Base-by-base conservation (phyloP, 2,888 invertebrate species). In the Stomorhina lunata region DNA sequence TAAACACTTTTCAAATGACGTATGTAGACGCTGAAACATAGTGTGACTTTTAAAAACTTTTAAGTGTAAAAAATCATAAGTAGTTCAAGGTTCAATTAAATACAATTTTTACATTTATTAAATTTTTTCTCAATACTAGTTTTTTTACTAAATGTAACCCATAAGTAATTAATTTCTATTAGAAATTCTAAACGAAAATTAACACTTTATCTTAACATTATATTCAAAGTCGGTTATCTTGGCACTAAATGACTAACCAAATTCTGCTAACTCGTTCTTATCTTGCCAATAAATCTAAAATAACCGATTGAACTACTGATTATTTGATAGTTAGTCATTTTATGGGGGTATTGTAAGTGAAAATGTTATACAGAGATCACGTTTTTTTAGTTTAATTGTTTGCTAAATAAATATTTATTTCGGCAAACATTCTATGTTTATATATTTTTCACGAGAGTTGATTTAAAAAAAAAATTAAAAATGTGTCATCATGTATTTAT, bases 1-100 rank as follows among this genome's bases (percentile, higher is more conserved):
- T 17, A 34, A 50, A 15, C 48, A 6, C 50, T 50, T 65, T 65
- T 25, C 4, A 15, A 27, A 40, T 40, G 63, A 63, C 29, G 29
- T 37, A 10, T 4, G 2, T 55, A 53, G n/a, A 55, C 15, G 29
- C 37, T 37, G 3, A 1, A n/a, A 29, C n/a, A 59, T 45, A n/a
- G 34, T 15, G 32, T 34, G 34, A 22, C 40, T 69, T 55, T 12
- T 17, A 20, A 43, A 45, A 15, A 22, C 37, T 59, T 20, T 65
- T 45, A 5, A 45, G 12, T 20, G 40, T 17, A 17, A 65, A 32
- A 45, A 71, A 25, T 27, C n/a, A 43, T 55, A 71, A 32, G 12
- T 59, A 48, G 71, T 71, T 59, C 71, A 71, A 59, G 71, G 71
- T 48, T 61, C 17, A 37, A 17, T n/a, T 37, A 22, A 55, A 29